These are phyloP conservation scores for Labia minor DNA, from an alignment of 2,888 invertebrate species.

Conservation along the genomic window DNA sequence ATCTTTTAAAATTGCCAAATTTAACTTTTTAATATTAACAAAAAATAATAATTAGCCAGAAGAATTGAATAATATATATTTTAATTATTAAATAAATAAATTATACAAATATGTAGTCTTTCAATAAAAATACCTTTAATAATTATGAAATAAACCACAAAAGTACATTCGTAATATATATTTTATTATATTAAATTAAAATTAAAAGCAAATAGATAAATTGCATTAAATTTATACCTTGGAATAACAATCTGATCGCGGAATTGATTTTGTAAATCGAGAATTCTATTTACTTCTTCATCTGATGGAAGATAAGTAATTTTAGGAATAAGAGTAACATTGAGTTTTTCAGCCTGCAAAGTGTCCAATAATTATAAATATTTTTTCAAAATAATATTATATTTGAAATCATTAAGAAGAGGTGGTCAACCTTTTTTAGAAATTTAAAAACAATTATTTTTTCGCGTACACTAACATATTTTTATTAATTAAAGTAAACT, in stretches of 20 bases:
- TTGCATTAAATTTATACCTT: slow-evolving; percentile 17
- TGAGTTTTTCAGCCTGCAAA: slow-evolving; percentile 67
- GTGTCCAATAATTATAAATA: background rate
- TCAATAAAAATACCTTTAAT: too few relatives aligned
- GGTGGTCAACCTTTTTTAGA: too few relatives aligned
- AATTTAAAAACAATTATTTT: background rate
- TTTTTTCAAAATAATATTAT: background rate
- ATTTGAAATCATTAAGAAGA: background rate
- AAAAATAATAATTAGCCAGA: too few relatives aligned
- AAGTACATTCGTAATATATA: too few relatives aligned
- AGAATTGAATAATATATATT: too few relatives aligned
- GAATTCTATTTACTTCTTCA: slow-evolving; percentile 38
- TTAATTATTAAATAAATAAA: too few relatives aligned
- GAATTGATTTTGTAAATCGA: slow-evolving; percentile 26
- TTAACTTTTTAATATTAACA: too few relatives aligned
- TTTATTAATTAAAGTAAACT: background rate
- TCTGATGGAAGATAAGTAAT: slow-evolving; percentile 46
- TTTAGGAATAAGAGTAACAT: slow-evolving; percentile 61
- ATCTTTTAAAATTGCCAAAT: too few relatives aligned
- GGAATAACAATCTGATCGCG: slow-evolving; percentile 28
- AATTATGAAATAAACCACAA: too few relatives aligned
- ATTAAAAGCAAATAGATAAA: too few relatives aligned
- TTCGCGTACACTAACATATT: background rate
- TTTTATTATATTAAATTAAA: too few relatives aligned
- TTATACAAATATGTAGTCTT: too few relatives aligned